These are phyloP conservation scores for Auanema sp. DNA, from an alignment of 2,888 invertebrate species.

Conservation along the genomic window DNA sequence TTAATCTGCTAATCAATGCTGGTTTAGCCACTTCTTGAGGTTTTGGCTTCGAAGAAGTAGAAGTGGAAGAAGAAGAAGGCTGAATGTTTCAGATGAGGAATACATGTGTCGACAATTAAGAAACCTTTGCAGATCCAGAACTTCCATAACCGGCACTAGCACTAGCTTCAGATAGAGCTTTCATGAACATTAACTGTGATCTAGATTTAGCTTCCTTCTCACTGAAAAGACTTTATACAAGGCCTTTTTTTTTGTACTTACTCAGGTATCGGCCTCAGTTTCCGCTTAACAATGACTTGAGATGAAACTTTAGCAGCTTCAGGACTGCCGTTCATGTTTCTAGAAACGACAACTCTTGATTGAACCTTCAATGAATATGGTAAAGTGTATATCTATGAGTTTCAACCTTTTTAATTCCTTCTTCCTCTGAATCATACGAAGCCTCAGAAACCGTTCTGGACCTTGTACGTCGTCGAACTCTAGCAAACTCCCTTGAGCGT, in stretches of 20 bases:
- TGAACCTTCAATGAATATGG: too few species aligned
- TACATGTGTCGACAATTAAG: slow-evolving; percentile 2
- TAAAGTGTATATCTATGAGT: neutral
- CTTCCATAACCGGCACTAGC: slow-evolving; percentile 28
- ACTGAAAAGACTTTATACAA: slow-evolving; percentile 23
- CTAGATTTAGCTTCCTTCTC: slow-evolving; percentile 25
- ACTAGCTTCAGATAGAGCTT: slow-evolving; percentile 41
- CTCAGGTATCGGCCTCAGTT: slow-evolving; percentile 29
- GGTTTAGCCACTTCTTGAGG: too few species aligned
- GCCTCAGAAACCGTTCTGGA: slow-evolving; percentile 21
- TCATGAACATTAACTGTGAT: slow-evolving; percentile 33
- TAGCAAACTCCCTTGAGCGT: slow-evolving; percentile 2
- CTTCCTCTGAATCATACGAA: slow-evolving; percentile 29
- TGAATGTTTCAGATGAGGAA: too few species aligned
- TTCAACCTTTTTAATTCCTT: slow-evolving; percentile 1
- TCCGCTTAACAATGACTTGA: slow-evolving; percentile 31
- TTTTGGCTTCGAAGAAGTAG: too few species aligned
- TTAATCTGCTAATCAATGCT: neutral
- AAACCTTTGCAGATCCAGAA: neutral
- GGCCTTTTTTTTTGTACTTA: slow-evolving; percentile 23
- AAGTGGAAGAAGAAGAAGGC: too few species aligned
- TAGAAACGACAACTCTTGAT: too few species aligned
- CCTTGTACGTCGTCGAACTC: slow-evolving; percentile 14
- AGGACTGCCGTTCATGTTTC: neutral
- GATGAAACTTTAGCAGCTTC: slow-evolving; percentile 24